Base-by-base conservation (phyloP, 2,797 vertebrate genomes). In the Fratercula arctica region DNA sequence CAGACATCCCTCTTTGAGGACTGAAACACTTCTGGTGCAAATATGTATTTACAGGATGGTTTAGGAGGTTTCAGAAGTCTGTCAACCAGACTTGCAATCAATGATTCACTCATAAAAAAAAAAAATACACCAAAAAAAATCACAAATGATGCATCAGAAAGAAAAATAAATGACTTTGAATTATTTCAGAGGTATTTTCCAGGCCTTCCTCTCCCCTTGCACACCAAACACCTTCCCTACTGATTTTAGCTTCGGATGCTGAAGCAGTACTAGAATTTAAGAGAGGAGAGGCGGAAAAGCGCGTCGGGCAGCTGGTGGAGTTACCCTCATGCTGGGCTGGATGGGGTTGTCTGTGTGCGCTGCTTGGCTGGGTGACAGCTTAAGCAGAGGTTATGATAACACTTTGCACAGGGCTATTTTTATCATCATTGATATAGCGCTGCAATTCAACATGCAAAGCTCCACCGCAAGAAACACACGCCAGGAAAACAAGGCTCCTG, bases 391-490 rank as follows among this genome's bases (percentile, higher is more conserved):
- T 87, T 89, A 54, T 50, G 93, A 72, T 89, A 96, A 93, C 88
- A 68, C 86, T 66, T 37, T 90, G 86, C 93, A 95, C 80, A 70
- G 25, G 84, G 72, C 75, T 95, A 39, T 94, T 96, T 95, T 95
- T 93, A 89, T 94, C 95, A 72, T 33, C 80, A 15, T 24, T 90
- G 93, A 92, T 93, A 94, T 1, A 87, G 78, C 0, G 2, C 81
- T 66, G 78, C 81, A 89, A 74, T 83, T 92, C 88, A 69, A 79
- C 45, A 48, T 29, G 77, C 80, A 95, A n/a, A 90, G 67, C 43
- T 88, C 79, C 77, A 67, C 66, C 26, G 3, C 87, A 76, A 54
- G 85, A 90, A 45, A 19, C 57, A 46, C 59, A 17, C 12, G 41
- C 45, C 84, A 63, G 53, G 56, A 75, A 87, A 88, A 83, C 26